Evolutionary conservation across 2,888 invertebrate genomes (phyloP).

Genomic region (Ectemnius cavifrons): DNA sequence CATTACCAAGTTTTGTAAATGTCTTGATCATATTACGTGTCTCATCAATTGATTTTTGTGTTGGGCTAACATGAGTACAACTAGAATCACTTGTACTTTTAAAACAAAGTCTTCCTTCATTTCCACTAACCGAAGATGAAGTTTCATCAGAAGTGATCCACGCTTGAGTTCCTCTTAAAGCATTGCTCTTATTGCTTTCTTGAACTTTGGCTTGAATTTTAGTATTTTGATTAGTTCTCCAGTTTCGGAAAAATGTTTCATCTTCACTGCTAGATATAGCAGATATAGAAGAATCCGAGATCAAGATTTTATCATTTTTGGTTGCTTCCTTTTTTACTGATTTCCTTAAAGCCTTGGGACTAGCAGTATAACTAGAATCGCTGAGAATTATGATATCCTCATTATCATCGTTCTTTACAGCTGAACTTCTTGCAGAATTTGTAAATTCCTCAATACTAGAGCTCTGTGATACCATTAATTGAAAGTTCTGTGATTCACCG

Average conservation of each 20-base stretch:
- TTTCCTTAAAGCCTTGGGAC: constrained; percentile 20
- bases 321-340: background rate
- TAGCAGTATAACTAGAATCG: constrained; percentile 69
- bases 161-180: constrained; percentile 15
- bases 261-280: constrained; percentile 19
- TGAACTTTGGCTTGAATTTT: background rate
- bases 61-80: constrained; percentile 39
- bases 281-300: constrained; percentile 55
- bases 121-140: constrained; percentile 33
- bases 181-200: constrained; percentile 6
- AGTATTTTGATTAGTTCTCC: background rate
- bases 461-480: constrained; percentile 57
- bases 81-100: constrained; percentile 34
- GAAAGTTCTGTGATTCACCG: constrained; percentile 58
- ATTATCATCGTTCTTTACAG: constrained; percentile 1
- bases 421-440: background rate
- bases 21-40: constrained; percentile 3
- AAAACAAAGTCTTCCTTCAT: background rate
- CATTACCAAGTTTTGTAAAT: background rate
- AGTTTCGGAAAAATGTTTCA: constrained; percentile 17
- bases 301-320: constrained; percentile 16
- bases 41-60: background rate
- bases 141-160: constrained; percentile 60
- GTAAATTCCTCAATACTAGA: constrained; percentile 47
- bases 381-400: constrained; percentile 68